Evolutionary conservation across 1,140 invertebrate species (phyloP).

Genomic region (Drosophila pectinifera): DNA sequence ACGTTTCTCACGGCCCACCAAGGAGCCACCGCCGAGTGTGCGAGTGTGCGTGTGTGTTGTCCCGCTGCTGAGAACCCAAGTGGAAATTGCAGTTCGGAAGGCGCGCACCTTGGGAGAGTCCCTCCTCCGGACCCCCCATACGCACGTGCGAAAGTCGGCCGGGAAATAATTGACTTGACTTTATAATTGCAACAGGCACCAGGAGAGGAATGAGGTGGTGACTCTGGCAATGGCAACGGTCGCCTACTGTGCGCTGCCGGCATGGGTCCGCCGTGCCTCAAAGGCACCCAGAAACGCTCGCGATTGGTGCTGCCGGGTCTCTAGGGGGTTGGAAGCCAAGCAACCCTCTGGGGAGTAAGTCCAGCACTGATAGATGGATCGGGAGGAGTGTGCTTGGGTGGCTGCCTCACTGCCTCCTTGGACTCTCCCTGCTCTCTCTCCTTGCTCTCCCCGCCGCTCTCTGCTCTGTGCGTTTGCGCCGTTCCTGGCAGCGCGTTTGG

Average conservation of each 20-base stretch:
- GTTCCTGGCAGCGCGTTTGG: constrained; percentile 49
- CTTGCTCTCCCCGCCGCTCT: no score
- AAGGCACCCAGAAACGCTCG: constrained; percentile 58
- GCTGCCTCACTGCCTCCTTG: constrained; percentile 13
- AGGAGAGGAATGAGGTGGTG: constrained; percentile 6
- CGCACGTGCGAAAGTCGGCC: constrained; percentile 74
- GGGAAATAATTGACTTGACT: constrained; percentile 79
- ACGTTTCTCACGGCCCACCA: constrained; percentile 66
- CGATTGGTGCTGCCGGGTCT: constrained; percentile 73
- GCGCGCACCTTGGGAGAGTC: constrained; percentile 42
- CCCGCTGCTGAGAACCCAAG: constrained; percentile 78
- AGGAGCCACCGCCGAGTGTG: constrained; percentile 18
- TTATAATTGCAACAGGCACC: constrained; percentile 69
- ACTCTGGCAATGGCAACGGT: constrained; percentile 9
- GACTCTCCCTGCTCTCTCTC: constrained; percentile 7
- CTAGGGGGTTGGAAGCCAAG: constrained; percentile 59
- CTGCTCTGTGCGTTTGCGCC: constrained; percentile 30
- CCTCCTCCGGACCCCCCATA: constrained; percentile 69
- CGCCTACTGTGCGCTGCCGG: constrained; percentile 66
- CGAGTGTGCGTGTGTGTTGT: constrained; percentile 26
- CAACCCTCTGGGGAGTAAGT: constrained; percentile 72
- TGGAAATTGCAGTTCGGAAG: constrained; percentile 52
- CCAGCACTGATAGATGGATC: constrained; percentile 44
- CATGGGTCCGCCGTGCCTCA: constrained; percentile 46
- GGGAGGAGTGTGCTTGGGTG: constrained; percentile 65